A percentile compares a stretch with the other conserved stretches of the same genome.
These are phyloP conservation scores for Lysandra coridon DNA, from an alignment of 2,888 invertebrate genomes.

Conservation along the genomic window DNA sequence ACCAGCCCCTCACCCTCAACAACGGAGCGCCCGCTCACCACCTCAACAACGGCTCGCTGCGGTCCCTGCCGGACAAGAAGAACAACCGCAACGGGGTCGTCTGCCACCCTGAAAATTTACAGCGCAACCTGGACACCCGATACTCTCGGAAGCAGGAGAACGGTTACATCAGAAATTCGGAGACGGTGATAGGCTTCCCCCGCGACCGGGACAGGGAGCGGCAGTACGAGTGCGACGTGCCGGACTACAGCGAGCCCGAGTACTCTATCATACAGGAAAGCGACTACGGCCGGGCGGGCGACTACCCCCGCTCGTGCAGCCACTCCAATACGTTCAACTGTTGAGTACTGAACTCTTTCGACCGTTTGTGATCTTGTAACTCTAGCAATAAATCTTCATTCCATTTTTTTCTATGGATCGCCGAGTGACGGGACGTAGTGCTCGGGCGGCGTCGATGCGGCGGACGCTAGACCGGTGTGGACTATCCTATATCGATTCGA, in stretches of 20 bases:
- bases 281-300: conserved; percentile 59
- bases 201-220: conserved; percentile 50
- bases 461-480: conserved; percentile 63
- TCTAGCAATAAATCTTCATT: conserved; percentile 81
- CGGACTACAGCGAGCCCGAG: conserved; percentile 74
- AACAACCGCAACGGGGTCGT: conserved; percentile 70
- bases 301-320: conserved; percentile 67
- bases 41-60: conserved; percentile 76
- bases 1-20: conserved; percentile 72
- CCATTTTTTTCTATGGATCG: conserved; percentile 71
- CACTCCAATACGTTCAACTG: conserved; percentile 79
- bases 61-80: conserved; percentile 74
- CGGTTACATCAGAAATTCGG: conserved; percentile 72
- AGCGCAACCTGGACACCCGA: conserved; percentile 74
- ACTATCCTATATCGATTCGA: conserved; percentile 69
- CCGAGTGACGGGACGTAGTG: conserved; percentile 69
- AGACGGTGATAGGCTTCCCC: conserved; percentile 69
- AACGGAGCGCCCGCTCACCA: conserved; percentile 75
- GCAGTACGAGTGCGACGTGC: conserved; percentile 58
- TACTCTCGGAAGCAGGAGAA: conserved; percentile 78
- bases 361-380: conserved; percentile 79
- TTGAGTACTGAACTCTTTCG: conserved; percentile 67
- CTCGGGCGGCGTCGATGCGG: conserved; percentile 68
- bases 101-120: conserved; percentile 75
- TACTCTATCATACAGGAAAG: conserved; percentile 75